Evolutionary conservation across 2,797 vertebrate species (phyloP), one percentile per base, ranked within the genome.

Genomic region (Danio jaintianensis): DNA sequence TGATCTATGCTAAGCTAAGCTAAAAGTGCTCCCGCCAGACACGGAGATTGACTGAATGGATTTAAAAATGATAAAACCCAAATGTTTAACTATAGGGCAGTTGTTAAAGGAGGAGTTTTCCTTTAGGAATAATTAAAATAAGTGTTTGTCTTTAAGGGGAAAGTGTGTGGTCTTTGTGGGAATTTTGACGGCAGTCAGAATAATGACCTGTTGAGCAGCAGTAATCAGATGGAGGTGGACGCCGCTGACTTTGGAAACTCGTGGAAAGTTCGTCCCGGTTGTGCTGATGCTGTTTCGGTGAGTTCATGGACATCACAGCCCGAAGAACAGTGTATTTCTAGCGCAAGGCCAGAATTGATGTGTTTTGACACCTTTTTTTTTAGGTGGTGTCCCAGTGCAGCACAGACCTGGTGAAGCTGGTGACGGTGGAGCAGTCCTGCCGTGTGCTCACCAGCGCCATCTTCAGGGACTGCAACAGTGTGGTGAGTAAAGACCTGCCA

Each of bases 131-230:
- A 40, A 40, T 4, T 71, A 47, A 72, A 22, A 20, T 73, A 47
- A 11, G 40, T 72, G 6, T 83, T 48, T 85, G 64, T 83, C 36
- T 12, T 82, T 42, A 85, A 99, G 98, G 95, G 94, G 22, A 91
- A 70, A 84, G 95, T 99, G 59, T 99, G 98, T 71, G 98, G 98
- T 71, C 92, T 99, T 29, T 99, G 98, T 85, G 98, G 98, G 73
- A 98, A 99, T 90, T 99, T 98, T 72, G 97, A 99, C 64, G 96
- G 96, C 43, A 91, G 94, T 69, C 92, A 96, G 88, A 99, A 99
- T 93, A 99, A 99, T 10, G 98, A 99, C 88, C 86, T 98, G 86
- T 89, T 95, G 83, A 96, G 96, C 94, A 99, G 97, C 86, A 97
- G 91, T 84, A 97, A 97, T 85, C 95, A 97, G 82, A 89, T 98